Evolutionary conservation across 2,797 vertebrate species (phyloP).

Genomic region (Microcaecilia unicolor): DNA sequence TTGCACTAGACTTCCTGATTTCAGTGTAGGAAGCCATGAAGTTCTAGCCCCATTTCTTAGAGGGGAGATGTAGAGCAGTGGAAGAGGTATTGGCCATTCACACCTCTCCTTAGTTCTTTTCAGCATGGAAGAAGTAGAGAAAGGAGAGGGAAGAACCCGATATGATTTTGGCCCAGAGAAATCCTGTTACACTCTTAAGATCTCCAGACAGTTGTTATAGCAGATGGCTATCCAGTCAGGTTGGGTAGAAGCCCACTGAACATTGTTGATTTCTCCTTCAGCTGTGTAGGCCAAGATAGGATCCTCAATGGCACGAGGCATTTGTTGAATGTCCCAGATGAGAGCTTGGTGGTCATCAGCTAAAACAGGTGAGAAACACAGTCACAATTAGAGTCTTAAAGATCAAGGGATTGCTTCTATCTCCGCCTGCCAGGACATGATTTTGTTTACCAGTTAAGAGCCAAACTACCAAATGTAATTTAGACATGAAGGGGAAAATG

Average conservation of each 20-base stretch:
- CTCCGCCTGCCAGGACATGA: no score
- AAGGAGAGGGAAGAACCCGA: slow-evolving; percentile 21
- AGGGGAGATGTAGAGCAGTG: no score
- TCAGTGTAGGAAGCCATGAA: no score
- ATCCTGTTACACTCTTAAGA: slow-evolving; percentile 77
- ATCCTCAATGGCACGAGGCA: slow-evolving; percentile 96
- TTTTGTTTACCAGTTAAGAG: no score
- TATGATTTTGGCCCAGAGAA: slow-evolving; percentile 4
- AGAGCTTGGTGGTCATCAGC: slow-evolving; percentile 97
- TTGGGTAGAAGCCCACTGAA: slow-evolving; percentile 97
- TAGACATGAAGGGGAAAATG: no score
- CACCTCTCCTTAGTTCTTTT: no score
- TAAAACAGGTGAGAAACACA: slow-evolving; percentile 31
- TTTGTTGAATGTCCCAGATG: slow-evolving; percentile 98
- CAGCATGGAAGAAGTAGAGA: not conserved
- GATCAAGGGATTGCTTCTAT: no score
- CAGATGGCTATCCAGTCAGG: slow-evolving; percentile 98
- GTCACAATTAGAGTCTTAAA: no score
- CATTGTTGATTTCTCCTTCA: slow-evolving; percentile 97
- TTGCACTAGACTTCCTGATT: no score
- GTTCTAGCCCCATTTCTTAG: no score
- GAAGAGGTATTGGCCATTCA: no score
- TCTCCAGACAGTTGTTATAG: slow-evolving; percentile 98
- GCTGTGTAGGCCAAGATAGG: slow-evolving; percentile 96
- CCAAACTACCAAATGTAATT: no score